These are phyloP conservation scores for Sinella curviseta DNA, from an alignment of 1,140 invertebrate genomes.

Conservation along the genomic window DNA sequence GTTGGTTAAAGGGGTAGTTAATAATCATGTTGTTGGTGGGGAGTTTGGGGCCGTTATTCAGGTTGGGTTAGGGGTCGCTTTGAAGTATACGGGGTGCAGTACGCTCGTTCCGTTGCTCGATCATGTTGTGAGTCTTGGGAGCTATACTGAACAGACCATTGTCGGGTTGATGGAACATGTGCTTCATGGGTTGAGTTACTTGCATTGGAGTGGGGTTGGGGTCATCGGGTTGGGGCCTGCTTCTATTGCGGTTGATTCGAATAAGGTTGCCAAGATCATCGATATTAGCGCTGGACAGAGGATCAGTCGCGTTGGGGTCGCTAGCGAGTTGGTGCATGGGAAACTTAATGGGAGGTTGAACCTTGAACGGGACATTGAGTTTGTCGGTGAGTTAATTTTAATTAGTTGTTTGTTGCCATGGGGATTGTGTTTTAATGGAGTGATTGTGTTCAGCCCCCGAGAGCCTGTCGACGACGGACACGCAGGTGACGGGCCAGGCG, in stretches of 20 bases:
- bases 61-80: not conserved
- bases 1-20: not conserved
- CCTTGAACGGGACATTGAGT: constrained; percentile 1
- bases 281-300: not conserved
- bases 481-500: constrained; percentile 76
- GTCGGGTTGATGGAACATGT: not conserved
- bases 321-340: not conserved
- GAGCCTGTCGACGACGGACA: constrained; percentile 75
- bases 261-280: not conserved
- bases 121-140: not conserved
- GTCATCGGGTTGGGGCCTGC: constrained; percentile 94
- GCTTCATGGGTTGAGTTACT: constrained; percentile 73
- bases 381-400: not conserved
- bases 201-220: constrained; percentile 88
- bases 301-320: not conserved
- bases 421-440: not conserved
- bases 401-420: not conserved
- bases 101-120: not conserved
- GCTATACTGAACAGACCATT: not conserved
- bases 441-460: constrained; percentile 77
- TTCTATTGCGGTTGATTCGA: not conserved
- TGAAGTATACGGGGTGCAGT: not conserved
- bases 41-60: not conserved
- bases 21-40: not conserved
- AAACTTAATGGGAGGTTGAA: not conserved